Evolutionary conservation across 1,140 invertebrate species (phyloP).

Genomic region (Drosophila pseudoananassae): DNA sequence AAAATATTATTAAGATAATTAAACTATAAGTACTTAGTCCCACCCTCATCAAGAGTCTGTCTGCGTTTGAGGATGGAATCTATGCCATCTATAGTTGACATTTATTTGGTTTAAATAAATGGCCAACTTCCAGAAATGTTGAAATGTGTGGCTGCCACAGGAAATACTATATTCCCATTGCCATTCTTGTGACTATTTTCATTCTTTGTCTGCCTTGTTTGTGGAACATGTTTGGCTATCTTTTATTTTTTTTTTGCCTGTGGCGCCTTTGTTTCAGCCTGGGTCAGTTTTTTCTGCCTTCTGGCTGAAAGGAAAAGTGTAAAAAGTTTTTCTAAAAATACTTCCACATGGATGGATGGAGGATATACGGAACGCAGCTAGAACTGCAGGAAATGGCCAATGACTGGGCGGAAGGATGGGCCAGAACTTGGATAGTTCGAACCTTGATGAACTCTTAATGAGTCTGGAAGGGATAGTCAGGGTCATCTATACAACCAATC

Average conservation of each 20-base stretch:
- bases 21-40: not conserved
- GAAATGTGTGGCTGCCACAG: constrained; percentile 16
- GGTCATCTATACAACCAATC: constrained; percentile 39
- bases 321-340: constrained; percentile 43
- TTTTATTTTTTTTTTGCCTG: constrained; percentile 6
- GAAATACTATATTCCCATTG: not conserved
- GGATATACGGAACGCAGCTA: not conserved
- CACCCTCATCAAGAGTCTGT: constrained; percentile 6
- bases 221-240: constrained; percentile 26
- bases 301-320: constrained; percentile 61
- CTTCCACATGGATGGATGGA: constrained; percentile 23
- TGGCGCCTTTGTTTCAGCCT: constrained; percentile 48
- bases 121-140: constrained; percentile 6
- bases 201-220: constrained; percentile 9
- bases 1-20: not conserved
- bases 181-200: not conserved
- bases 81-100: constrained; percentile 42
- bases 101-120: constrained; percentile 46
- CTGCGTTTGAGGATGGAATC: constrained; percentile 3
- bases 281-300: constrained; percentile 25
- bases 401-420: constrained; percentile 11
- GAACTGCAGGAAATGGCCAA: constrained; percentile 29
- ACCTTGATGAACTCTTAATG: constrained; percentile 52
- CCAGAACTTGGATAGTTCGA: constrained; percentile 6
- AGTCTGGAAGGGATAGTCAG: constrained; percentile 1